Conservation (phyloP, 2,888 invertebrate genomes). For the Aporophyla lueneburgensis region DNA sequence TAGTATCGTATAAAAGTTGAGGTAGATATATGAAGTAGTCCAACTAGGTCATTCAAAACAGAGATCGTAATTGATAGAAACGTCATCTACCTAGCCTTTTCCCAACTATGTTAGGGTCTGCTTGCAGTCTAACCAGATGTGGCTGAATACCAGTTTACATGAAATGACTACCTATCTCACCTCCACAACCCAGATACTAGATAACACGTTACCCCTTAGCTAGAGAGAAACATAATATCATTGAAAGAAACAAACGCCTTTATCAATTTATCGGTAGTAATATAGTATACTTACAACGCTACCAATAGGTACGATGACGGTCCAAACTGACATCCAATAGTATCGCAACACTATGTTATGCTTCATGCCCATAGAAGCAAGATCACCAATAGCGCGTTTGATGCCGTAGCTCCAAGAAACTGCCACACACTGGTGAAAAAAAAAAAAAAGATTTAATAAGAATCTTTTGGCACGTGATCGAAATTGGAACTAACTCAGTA, state of each 20-base stretch:
- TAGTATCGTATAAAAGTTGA: background rate
- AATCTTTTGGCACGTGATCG: background rate
- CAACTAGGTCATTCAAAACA: too few relatives aligned
- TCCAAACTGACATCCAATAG: slow-evolving; percentile 95
- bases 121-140: background rate
- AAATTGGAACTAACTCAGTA: background rate
- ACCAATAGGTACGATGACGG: slow-evolving; percentile 92
- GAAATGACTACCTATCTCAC: background rate
- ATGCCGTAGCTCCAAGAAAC: slow-evolving; percentile 94
- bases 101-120: background rate
- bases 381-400: slow-evolving; percentile 90
- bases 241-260: background rate
- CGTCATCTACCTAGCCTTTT: background rate
- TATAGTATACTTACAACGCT: slow-evolving; percentile 91
- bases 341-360: slow-evolving; percentile 89
- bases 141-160: background rate
- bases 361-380: slow-evolving; percentile 92
- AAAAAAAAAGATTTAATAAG: too few relatives aligned
- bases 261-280: background rate
- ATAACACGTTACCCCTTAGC: background rate
- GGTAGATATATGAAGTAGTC: too few relatives aligned
- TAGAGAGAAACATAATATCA: background rate
- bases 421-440: slow-evolving; percentile 84
- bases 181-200: background rate
- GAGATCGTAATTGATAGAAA: background rate